phyloP scores from a whole-genome alignment of 2,888 invertebrate genomes.

The Heliconius sara region DNA sequence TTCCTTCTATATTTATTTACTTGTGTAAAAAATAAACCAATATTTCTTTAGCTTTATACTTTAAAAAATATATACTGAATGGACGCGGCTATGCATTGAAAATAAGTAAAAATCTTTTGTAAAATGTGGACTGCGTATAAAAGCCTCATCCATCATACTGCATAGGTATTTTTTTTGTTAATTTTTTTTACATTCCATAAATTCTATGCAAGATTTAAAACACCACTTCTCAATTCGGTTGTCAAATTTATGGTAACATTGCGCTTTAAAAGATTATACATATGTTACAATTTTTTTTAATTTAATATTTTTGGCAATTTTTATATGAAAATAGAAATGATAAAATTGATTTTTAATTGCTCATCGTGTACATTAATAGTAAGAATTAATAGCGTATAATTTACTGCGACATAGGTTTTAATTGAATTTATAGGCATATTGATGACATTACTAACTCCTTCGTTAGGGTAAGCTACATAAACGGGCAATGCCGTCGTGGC shows the following conservation, averaged over 20 bases:
- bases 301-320: neutral
- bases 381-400: no score
- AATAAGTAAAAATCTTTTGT: conserved; percentile 11
- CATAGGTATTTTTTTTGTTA: neutral
- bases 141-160: conserved; percentile 3
- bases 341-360: neutral
- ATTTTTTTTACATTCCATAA: conserved; percentile 1
- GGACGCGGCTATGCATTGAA: conserved; percentile 9
- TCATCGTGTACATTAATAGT: no score
- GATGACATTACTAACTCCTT: no score
- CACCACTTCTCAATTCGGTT: conserved; percentile 22
- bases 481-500: neutral
- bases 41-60: conserved; percentile 1
- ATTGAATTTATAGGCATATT: no score
- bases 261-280: conserved; percentile 24
- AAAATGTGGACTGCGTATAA: conserved; percentile 16
- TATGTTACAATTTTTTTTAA: neutral
- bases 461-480: neutral
- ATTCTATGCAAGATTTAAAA: conserved; percentile 22
- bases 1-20: neutral
- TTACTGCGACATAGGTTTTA: no score
- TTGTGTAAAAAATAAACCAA: neutral
- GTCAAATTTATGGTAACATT: conserved; percentile 20
- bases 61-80: conserved; percentile 9
- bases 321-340: neutral